Base-by-base conservation (phyloP, 2,113 vertebrate genomes). In the Galbula dea region DNA sequence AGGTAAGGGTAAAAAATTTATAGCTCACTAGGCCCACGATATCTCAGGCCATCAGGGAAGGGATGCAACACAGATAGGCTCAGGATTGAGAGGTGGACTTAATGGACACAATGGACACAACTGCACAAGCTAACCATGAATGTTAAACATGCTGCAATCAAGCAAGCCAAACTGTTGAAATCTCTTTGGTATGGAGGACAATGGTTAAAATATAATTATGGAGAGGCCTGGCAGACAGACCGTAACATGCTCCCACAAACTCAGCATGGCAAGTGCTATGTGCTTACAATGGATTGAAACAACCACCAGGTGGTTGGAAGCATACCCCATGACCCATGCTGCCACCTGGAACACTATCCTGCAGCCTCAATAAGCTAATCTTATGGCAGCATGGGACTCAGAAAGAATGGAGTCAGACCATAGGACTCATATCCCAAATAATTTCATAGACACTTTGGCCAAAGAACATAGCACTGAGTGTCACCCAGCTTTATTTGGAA, bases 401-500 rank as follows among this genome's bases (percentile, higher is more conserved):
- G 39, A 30, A 20, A 43, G 39, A 32, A 41, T 12, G 14, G 7
- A 43, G 39, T 43, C 27, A 14, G 26, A 41, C 37, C 29, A 41
- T 9, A 29, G 39, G 39, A 41, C 27, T 43, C 27, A 30, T 63
- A 26, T 61, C 15, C 23, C 37, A 61, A 61, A 36, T 26, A 37
- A 61, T 37, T 34, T 37, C 58, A 26, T 37, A 36, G 34, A 61
- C 14, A 16, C 21, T 36, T 37, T 9, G 34, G 24, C 15, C 34
- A 37, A 22, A 58, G n/a, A 26, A 59, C n/a, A 61, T 37, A 15
- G 58, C 15, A 61, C 26, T 37, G 27, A 39, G 11, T 2, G 8
- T 5, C 32, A 12, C 2, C 26, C 13, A 2, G 37, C 29, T 20
- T 6, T 2, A 9, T 11, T 7, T 3, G 34, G 36, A 17, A 21